Evolutionary conservation across 2,113 vertebrate species (phyloP), one percentile per base, ranked within the genome.

Genomic region (Pterocles gutturalis): DNA sequence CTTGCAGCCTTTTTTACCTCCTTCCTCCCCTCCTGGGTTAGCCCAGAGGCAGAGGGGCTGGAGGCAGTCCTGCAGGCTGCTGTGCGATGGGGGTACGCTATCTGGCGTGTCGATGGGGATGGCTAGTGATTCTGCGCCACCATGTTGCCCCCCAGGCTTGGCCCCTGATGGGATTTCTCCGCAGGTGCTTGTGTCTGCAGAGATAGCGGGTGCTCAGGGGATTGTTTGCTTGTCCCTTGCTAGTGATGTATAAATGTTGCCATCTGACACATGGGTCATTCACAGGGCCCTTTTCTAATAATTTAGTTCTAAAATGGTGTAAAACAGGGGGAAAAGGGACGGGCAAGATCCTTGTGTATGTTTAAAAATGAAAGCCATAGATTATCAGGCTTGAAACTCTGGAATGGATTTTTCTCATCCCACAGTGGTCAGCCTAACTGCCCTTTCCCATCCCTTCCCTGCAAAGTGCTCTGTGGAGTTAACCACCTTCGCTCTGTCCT

Each of bases 11-110:
- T n/a, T 65, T 45, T 45, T 28, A 20, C 20, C 15, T 48, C 80
- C 41, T 85, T 62, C 26, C 22, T 67, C 24, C 19, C 11, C 14
- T 60, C 3, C 29, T 62, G 76, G 20, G 18, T 33, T 34, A 48
- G 17, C 21, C 17, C 43, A 6, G 33, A 41, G 57, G 29, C 28
- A 81, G 49, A 55, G 28, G 31, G 14, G 26, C 49, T 46, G 43
- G 24, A 58, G 43, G n/a, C 25, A 5, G n/a, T 31, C 46, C 48
- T 7, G 5, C 53, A n/a, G 34, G 20, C 38, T 71, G 65, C 46
- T 48, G 11, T 1, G 1, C 0, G 0, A 6, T 10, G 14, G 1
- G 45, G 5, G 5, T 17, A 8, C 0, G 1, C 43, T 4, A 0
- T 11, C 13, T 15, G 26, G 16, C 17, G 15, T 54, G 38, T 43